Conservation (phyloP, 2,888 invertebrate genomes). For the Ganaspis brasiliensis region DNA sequence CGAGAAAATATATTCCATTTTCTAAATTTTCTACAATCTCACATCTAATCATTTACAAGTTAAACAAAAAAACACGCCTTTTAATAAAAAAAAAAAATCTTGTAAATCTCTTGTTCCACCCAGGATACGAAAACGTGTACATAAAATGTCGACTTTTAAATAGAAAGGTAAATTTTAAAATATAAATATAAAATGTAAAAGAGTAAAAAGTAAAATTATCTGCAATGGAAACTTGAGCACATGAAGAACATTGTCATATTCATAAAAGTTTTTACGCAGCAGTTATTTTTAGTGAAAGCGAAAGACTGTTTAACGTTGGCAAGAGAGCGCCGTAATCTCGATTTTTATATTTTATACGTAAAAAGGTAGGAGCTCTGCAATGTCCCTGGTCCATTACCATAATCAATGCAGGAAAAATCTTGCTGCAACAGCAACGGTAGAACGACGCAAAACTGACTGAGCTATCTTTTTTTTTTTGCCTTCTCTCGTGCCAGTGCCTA, state of each 20-base stretch:
- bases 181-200: background rate
- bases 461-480: background rate
- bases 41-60: constrained; percentile 2
- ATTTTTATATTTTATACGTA: constrained; percentile 33
- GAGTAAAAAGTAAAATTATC: constrained; percentile 14
- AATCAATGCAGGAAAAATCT: constrained; percentile 40
- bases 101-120: background rate
- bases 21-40: too few species aligned
- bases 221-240: constrained; percentile 35
- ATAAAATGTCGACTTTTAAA: constrained; percentile 1
- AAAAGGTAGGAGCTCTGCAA: constrained; percentile 21
- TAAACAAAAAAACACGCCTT: background rate
- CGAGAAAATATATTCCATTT: background rate
- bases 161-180: constrained; percentile 6
- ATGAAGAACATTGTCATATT: constrained; percentile 22
- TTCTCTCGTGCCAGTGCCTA: background rate
- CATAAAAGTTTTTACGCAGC: constrained; percentile 40
- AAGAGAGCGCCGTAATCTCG: constrained; percentile 29
- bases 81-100: background rate
- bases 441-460: constrained; percentile 23
- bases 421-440: constrained; percentile 25
- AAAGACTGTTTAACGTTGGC: constrained; percentile 27
- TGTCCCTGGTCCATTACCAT: constrained; percentile 28
- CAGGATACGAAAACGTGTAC: background rate
- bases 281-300: constrained; percentile 36